phyloP scores from a whole-genome alignment of 2,113 vertebrate species.

The Rhinolophus ferrumequinum region DNA sequence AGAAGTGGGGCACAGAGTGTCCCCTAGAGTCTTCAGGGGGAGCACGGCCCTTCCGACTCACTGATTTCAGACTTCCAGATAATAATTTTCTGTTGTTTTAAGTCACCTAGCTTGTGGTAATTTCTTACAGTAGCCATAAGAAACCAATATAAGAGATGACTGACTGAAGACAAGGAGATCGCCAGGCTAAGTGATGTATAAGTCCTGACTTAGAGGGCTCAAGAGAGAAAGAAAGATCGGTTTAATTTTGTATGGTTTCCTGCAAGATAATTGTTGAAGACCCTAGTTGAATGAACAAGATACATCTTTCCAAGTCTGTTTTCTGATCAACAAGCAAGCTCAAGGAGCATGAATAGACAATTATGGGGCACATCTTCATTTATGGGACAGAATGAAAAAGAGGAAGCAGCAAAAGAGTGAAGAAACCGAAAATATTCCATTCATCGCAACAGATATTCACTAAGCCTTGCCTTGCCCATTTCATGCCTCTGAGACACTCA shows the following conservation, averaged over 20 bases:
- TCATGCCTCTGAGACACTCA: not conserved
- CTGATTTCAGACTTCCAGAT: not conserved
- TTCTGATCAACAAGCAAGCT: not conserved
- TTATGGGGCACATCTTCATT: not conserved
- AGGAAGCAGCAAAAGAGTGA: not conserved
- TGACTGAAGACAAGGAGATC: not conserved
- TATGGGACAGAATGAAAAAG: not conserved
- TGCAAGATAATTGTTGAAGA: not conserved
- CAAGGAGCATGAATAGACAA: not conserved
- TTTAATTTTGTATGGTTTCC: not conserved
- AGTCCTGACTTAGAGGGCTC: not conserved
- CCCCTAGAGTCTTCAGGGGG: not conserved
- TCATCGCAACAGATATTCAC: not conserved
- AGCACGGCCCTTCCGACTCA: not conserved
- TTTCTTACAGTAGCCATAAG: not conserved
- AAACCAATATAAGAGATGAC: not conserved
- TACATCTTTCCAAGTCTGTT: not conserved
- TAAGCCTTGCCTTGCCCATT: not conserved
- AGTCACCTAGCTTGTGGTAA: not conserved
- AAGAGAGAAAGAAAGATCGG: not conserved
- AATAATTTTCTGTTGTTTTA: not conserved
- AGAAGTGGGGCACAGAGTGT: accelerated
- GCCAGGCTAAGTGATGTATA: not conserved
- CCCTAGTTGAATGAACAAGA: not conserved
- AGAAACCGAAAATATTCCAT: not conserved